A percentile compares a stretch with the other conserved stretches of the same genome.
Conservation (phyloP, 2,888 invertebrate genomes). For the Scelioninae gen. 1 region DNA sequence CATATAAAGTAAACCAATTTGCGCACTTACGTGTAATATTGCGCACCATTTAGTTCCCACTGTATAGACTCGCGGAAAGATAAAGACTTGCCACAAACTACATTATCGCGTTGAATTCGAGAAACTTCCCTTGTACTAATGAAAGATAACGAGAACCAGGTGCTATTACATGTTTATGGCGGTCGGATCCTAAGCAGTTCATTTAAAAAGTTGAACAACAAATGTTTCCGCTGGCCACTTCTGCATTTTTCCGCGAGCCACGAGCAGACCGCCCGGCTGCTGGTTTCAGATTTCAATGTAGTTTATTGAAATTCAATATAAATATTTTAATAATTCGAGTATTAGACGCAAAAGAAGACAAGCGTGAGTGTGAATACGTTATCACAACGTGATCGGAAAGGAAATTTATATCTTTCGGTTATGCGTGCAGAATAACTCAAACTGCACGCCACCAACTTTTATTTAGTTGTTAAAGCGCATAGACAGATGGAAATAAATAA, state of each 20-base stretch:
- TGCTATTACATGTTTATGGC: constrained; percentile 56
- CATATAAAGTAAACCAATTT: constrained; percentile 44
- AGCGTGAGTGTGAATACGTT: constrained; percentile 47
- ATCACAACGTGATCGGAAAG: constrained; percentile 51
- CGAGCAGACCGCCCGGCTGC: constrained; percentile 9
- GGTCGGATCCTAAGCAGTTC: constrained; percentile 35
- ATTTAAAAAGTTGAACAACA: constrained; percentile 39
- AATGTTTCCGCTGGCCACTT: constrained; percentile 30
- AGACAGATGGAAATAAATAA: constrained; percentile 13
- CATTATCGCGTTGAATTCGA: constrained; percentile 64
- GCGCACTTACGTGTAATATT: constrained; percentile 63
- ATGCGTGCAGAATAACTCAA: constrained; percentile 45
- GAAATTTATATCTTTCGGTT: constrained; percentile 30
- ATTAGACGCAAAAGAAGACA: constrained; percentile 51
- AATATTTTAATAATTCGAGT: constrained; percentile 55
- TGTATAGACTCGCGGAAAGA: constrained; percentile 61
- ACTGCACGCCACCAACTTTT: not conserved
- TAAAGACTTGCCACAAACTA: constrained; percentile 68
- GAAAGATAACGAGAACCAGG: constrained; percentile 63
- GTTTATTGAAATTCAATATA: constrained; percentile 57
- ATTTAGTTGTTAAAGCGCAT: constrained; percentile 22
- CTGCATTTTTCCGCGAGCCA: constrained; percentile 12
- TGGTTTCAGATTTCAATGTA: constrained; percentile 41
- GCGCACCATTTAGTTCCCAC: constrained; percentile 68
- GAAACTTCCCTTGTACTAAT: constrained; percentile 64